Base-by-base conservation (phyloP, 2,113 vertebrate species). In the Lethenteron camtschaticum region DNA sequence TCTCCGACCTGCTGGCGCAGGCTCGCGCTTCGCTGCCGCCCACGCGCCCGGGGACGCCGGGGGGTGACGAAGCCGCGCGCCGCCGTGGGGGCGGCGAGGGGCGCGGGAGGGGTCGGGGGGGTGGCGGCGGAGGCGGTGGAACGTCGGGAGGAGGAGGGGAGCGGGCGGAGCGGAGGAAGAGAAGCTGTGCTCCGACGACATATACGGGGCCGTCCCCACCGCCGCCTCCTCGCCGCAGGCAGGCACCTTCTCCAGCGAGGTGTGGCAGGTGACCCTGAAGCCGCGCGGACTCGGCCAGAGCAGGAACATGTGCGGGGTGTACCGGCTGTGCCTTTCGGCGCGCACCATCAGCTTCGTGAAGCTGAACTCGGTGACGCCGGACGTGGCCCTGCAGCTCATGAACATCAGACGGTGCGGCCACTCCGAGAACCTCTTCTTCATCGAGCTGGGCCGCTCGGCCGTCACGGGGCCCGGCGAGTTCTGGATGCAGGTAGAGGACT, bases 401-500 rank as follows among this genome's bases (percentile, higher is more conserved):
- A 90, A 90, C 76, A 89, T 90, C 75, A 78, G 87, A 3, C 81
- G 87, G 63, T 90, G 87, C 3, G 87, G 87, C 16, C 87, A 90
- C 77, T 90, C 87, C 0, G 87, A 90, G 75, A 88, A 87, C 76
- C 89, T 89, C 75, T 90, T 90, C 77, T 90, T 89, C 76, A 89
- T 90, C 9, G 87, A 90, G 77, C 86, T 90, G 74, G 87, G 87
- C 57, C 82, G 87, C 56, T 90, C 87, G 0, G 86, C 86, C 0
- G 85, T 87, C 71, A 90, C 87, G 0, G 87, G 87, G 1, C 83
- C 87, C 0, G 87, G 87, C 3, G 87, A 90, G 76, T 89, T 90
- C 74, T 90, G 87, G 87, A 90, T 90, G 87, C 87, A 90, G 72
- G 87, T 89, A 70, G 86, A 90, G 69, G 87, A 90, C 70, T 87